Conservation (phyloP, 2,113 vertebrate genomes). For the Irena cyanogastra region DNA sequence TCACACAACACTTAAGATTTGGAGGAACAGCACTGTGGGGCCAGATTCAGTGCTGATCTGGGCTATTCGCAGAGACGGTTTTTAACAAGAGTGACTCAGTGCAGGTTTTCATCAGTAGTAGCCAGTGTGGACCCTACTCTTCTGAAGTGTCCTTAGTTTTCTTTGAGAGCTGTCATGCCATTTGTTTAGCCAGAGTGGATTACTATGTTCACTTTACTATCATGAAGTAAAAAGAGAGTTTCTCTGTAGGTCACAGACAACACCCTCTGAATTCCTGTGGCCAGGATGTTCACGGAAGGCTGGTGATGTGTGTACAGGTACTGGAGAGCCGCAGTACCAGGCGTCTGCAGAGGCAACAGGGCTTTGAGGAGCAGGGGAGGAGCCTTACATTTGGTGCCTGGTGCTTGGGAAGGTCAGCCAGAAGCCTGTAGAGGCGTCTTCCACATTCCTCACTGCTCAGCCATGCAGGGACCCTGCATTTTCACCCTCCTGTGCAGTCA, state of each 20-base stretch:
- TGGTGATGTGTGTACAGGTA: not conserved
- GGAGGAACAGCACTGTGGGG: accelerated
- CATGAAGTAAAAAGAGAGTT: not conserved
- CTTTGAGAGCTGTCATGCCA: not conserved
- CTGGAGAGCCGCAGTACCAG: not conserved
- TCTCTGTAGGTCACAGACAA: not conserved
- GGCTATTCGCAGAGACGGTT: not conserved
- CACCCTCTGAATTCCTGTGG: not conserved
- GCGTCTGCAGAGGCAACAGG: not conserved
- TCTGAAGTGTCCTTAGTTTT: not conserved
- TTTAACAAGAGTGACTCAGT: not conserved
- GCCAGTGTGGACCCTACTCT: not conserved
- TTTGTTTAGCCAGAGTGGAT: not conserved
- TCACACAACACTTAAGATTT: not conserved
- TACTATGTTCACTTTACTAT: not conserved
- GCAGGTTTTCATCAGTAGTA: not conserved
- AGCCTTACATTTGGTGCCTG: not conserved
- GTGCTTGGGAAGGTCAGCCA: not conserved
- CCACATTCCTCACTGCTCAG: not conserved
- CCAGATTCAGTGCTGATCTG: not conserved
- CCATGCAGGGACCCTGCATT: accelerated
- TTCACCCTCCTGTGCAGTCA: not conserved
- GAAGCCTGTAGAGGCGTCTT: not conserved
- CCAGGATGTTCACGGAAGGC: not conserved
- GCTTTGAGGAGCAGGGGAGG: not conserved